A percentile compares a stretch with the other conserved stretches of the same genome.
Evolutionary conservation across 2,888 invertebrate genomes (phyloP).

Genomic region (Brassicogethes aeneus): DNA sequence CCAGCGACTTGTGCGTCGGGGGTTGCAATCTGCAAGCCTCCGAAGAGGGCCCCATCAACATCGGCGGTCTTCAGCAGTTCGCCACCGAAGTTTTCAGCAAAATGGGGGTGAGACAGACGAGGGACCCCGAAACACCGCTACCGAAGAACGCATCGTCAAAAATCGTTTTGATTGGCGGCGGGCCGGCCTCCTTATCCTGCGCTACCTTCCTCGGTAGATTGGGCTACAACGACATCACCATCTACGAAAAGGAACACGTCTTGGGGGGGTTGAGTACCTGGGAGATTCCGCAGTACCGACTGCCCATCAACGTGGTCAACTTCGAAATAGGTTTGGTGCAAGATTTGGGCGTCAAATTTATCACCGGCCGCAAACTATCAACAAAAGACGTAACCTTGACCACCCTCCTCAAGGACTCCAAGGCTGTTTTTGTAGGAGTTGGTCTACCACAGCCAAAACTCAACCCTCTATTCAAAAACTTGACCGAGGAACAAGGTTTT

Average conservation of each 20-base stretch:
- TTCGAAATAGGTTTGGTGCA: conserved; percentile 87
- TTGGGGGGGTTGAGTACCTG: conserved; percentile 89
- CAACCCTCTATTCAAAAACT: conserved; percentile 64
- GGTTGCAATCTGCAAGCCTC: conserved; percentile 93
- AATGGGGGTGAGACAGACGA: conserved; percentile 86
- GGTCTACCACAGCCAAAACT: conserved; percentile 87
- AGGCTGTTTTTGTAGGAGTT: conserved; percentile 77
- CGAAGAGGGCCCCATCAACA: conserved; percentile 97
- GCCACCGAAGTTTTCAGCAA: conserved; percentile 93
- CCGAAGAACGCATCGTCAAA: conserved; percentile 53
- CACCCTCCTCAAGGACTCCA: conserved; percentile 60
- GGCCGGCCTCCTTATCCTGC: conserved; percentile 93
- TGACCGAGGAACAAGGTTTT: conserved; percentile 77
- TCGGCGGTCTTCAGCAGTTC: conserved; percentile 96
- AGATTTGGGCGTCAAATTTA: conserved; percentile 88
- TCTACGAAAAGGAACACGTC: conserved; percentile 83
- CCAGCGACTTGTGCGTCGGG: conserved; percentile 96
- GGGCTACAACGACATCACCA: conserved; percentile 84
- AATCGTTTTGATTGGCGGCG: conserved; percentile 87
- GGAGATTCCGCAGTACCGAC: conserved; percentile 95
- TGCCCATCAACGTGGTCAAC: conserved; percentile 86
- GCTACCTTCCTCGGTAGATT: conserved; percentile 91
- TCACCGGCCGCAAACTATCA: conserved; percentile 62
- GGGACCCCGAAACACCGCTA: conserved; percentile 59
- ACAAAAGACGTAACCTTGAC: conserved; percentile 65